A percentile compares a stretch with the other conserved stretches of the same genome.
These are phyloP conservation scores for Polietes domitor DNA, from an alignment of 2,888 invertebrate species.

Conservation along the genomic window DNA sequence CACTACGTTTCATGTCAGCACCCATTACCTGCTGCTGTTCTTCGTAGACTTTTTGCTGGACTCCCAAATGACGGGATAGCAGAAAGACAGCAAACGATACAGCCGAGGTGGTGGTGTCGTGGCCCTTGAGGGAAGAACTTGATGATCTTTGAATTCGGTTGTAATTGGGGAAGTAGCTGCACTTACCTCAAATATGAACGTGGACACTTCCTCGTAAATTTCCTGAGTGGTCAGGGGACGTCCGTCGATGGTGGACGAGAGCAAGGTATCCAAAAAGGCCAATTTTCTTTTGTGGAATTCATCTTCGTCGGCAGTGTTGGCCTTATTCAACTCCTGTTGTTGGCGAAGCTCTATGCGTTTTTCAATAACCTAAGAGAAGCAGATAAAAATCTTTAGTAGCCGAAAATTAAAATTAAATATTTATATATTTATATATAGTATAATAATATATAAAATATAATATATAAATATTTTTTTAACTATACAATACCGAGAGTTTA, in stretches of 20 bases:
- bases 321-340: conserved; percentile 28
- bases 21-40: conserved; percentile 82
- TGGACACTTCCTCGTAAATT: conserved; percentile 79
- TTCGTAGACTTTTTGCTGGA: conserved; percentile 80
- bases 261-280: conserved; percentile 77
- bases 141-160: conserved; percentile 63
- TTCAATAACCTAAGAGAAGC: conserved; percentile 74
- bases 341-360: conserved; percentile 71
- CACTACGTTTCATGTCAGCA: conserved; percentile 72
- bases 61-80: conserved; percentile 80
- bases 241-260: conserved; percentile 75
- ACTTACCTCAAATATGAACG: conserved; percentile 78
- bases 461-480: no score
- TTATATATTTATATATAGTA: not conserved
- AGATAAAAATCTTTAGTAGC: not conserved
- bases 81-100: conserved; percentile 82
- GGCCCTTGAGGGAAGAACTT: conserved; percentile 82
- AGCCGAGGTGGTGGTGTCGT: conserved; percentile 84
- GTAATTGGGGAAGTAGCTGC: not conserved
- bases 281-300: conserved; percentile 72
- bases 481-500: no score
- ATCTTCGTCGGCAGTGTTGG: conserved; percentile 25
- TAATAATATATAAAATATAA: no score
- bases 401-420: not conserved
- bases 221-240: conserved; percentile 73